These are phyloP conservation scores for Leptinotarsa undecemlineata DNA, from an alignment of 1,140 invertebrate species.

Conservation along the genomic window DNA sequence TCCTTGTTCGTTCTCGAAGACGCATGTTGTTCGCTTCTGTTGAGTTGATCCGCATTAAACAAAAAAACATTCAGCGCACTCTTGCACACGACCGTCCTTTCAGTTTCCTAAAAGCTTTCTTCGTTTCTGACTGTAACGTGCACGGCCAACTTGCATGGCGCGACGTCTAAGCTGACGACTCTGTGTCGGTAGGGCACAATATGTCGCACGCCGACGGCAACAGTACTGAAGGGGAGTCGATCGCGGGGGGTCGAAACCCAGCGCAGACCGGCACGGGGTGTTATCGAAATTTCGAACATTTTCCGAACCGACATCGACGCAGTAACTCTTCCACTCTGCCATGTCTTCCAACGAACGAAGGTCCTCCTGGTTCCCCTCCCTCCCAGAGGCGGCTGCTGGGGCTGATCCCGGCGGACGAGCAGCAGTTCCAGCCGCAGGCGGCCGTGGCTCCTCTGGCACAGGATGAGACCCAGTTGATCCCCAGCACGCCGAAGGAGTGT, in stretches of 20 bases:
- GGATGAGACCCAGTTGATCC: conserved; percentile 51
- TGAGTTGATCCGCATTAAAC: conserved; percentile 32
- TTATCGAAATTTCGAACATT: conserved; percentile 84
- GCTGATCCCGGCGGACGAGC: conserved; percentile 44
- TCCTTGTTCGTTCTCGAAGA: conserved; percentile 22
- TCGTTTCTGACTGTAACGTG: conserved; percentile 35
- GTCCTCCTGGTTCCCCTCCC: conserved; percentile 53
- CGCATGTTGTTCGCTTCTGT: conserved; percentile 39
- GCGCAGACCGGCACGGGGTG: conserved; percentile 78
- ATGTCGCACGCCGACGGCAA: conserved; percentile 85
- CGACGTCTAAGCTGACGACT: conserved; percentile 38
- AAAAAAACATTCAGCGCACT: conserved; percentile 29
- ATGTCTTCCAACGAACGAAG: conserved; percentile 61
- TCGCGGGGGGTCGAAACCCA: conserved; percentile 64
- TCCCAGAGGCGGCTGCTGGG: conserved; percentile 58
- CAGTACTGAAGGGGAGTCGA: conserved; percentile 80
- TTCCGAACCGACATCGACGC: conserved; percentile 64
- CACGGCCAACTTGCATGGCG: conserved; percentile 9
- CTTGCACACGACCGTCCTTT: conserved; percentile 26
- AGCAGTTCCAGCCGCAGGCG: conserved; percentile 16
- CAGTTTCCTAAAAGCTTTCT: conserved; percentile 23
- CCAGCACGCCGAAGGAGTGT: conserved; percentile 48
- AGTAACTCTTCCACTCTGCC: conserved; percentile 63
- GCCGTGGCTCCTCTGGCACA: conserved; percentile 50
- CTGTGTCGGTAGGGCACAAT: conserved; percentile 75